A percentile compares a stretch with the other conserved stretches of the same genome.
These are phyloP conservation scores for Aphelinus certus DNA, from an alignment of 1,140 invertebrate genomes.

Conservation along the genomic window DNA sequence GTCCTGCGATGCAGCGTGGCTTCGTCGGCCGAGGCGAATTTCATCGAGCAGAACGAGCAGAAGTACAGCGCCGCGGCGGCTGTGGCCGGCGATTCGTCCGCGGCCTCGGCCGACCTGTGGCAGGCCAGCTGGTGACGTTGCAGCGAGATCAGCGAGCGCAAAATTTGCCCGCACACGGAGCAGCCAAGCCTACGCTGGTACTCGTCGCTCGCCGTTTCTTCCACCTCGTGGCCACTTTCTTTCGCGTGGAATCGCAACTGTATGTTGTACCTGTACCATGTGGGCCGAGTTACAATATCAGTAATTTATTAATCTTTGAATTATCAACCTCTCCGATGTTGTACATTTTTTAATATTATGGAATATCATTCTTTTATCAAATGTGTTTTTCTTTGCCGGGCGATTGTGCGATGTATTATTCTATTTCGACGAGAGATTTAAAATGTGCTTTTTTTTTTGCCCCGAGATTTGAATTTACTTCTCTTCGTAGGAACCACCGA, in stretches of 20 bases:
- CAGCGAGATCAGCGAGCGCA: conserved; percentile 71
- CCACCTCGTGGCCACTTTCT: conserved; percentile 65
- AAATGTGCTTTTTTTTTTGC: too few species aligned
- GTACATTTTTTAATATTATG: too few species aligned
- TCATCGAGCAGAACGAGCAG: conserved; percentile 74
- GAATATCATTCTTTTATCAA: too few species aligned
- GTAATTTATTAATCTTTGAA: too few species aligned
- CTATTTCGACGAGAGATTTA: neutral
- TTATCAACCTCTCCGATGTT: too few species aligned
- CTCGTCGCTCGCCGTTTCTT: conserved; percentile 68
- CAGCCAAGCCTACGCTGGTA: conserved; percentile 75
- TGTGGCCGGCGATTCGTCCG: conserved; percentile 46
- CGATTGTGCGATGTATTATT: neutral
- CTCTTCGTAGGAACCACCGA: too few species aligned
- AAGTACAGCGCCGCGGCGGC: conserved; percentile 62
- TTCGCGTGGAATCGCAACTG: conserved; percentile 74
- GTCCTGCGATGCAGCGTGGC: conserved; percentile 75
- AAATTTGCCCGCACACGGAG: conserved; percentile 67
- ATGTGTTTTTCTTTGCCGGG: neutral
- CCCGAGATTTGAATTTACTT: too few species aligned
- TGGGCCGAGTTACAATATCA: too few species aligned
- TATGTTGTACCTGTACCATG: conserved; percentile 69
- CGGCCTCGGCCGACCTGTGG: conserved; percentile 66
- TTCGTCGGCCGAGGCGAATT: conserved; percentile 71
- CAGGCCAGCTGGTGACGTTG: conserved; percentile 69